Percentiles rank a stretch among this genome's conserved stretches.
phyloP scores from a whole-genome alignment of 2,888 invertebrate species.

The Dusona sp. region DNA sequence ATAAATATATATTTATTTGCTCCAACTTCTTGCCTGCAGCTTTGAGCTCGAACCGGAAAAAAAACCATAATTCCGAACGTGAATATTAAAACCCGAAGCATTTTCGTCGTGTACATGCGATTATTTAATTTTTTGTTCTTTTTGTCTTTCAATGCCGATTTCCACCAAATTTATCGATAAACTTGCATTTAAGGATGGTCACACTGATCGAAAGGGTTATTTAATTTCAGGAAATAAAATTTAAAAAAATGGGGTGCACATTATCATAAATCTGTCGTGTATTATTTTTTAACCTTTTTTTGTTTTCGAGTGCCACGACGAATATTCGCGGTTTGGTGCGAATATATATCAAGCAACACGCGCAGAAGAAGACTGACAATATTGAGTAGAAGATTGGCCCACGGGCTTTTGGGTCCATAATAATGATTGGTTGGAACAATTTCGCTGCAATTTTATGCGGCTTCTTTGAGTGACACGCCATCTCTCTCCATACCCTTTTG shows the following conservation, averaged over 20 bases:
- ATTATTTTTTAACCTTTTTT: neutral
- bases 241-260: neutral
- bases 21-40: constrained; percentile 72
- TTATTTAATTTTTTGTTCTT: neutral
- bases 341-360: constrained; percentile 60
- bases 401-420: constrained; percentile 76
- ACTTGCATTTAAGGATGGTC: neutral
- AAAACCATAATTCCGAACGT: constrained; percentile 41
- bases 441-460: constrained; percentile 78
- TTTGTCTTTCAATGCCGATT: neutral
- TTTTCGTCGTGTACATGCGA: neutral
- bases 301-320: constrained; percentile 15
- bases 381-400: constrained; percentile 81
- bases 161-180: neutral
- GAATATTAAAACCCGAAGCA: neutral
- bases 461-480: constrained; percentile 83
- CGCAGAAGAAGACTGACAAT: constrained; percentile 75
- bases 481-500: constrained; percentile 65
- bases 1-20: constrained; percentile 74
- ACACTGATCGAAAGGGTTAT: neutral
- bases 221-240: neutral
- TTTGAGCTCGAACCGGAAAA: constrained; percentile 40
- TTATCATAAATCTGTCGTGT: neutral
- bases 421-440: constrained; percentile 82
- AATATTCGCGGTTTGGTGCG: constrained; percentile 12